Evolutionary conservation across 2,888 invertebrate genomes (phyloP).

Genomic region (Dexiosoma caninum): DNA sequence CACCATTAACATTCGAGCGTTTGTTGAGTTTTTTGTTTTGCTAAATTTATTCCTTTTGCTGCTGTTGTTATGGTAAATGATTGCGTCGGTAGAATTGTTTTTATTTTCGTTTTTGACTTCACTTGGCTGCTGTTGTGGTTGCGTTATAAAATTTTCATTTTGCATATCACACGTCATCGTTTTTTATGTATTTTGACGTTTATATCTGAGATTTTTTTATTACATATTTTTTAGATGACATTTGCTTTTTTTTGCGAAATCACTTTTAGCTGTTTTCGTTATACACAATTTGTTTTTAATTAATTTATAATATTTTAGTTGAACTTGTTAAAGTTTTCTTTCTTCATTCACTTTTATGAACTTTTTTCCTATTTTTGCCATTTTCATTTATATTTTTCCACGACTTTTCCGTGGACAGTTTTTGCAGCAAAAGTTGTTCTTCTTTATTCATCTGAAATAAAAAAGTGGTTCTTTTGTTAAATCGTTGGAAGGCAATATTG

Average conservation of each 20-base stretch:
- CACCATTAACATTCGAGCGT: neutral
- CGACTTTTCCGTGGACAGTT: conserved; percentile 8
- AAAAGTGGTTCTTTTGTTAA: conserved; percentile 1
- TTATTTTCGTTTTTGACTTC: neutral
- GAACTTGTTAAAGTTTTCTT: conserved; percentile 3
- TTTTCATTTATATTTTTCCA: neutral
- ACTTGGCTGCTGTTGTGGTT: conserved; percentile 3
- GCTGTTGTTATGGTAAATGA: conserved; percentile 29
- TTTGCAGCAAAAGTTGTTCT: conserved; percentile 16
- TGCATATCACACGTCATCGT: conserved; percentile 40
- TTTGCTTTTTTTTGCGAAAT: neutral
- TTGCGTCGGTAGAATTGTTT: neutral
- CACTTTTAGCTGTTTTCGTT: neutral
- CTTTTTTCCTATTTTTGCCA: conserved; percentile 2
- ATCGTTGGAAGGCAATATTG: neutral
- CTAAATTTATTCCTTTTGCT: conserved; percentile 28
- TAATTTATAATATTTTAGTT: neutral
- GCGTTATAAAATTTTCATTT: conserved; percentile 33
- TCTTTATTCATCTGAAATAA: conserved; percentile 21
- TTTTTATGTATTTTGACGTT: conserved; percentile 11
- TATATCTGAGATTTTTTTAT: neutral
- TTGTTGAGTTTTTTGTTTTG: conserved; percentile 23
- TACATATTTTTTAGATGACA: neutral
- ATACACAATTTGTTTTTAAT: neutral
- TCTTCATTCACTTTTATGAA: neutral